Base-by-base conservation (phyloP, 1,140 invertebrate species). In the Cotesia typhae region DNA sequence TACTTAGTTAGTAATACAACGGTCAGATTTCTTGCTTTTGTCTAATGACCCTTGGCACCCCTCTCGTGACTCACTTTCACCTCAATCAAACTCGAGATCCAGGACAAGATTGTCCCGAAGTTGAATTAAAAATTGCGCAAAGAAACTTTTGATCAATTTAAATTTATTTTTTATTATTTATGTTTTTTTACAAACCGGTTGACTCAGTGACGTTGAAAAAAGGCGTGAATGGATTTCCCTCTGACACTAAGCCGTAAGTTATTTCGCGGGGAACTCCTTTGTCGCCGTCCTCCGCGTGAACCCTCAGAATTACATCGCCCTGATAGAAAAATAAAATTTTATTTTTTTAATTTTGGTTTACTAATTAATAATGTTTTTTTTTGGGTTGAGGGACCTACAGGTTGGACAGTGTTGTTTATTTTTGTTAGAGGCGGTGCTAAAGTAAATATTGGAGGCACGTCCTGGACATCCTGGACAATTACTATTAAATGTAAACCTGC, bases 251-350 rank as follows among this genome's bases (percentile, higher is more conserved):
- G 9, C 93, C 93, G 78, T 96, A 96, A 81, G 92, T 90, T 53
- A 96, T 91, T 77, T 92, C 91, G 57, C 94, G 89, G 3, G 94
- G 94, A 53, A 92, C 92, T 1, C 94, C 94, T 82, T 93, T 93
- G 81, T 96, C 95, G 2, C 95, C 95, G 83, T 97, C 95, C 84
- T 95, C 92, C n/a, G 95, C 95, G 74, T 91, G 90, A 1, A 97
- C 93, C 84, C 90, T 90, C 12, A 94, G 80, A 72, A 93, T 83
- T 10, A 88, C 75, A 51, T 90, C 89, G 6, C 90, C 91, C 92
- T 93, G 74, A 59, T 59, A 71, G 55, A 60, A 28, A 57, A 67
- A 41, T 65, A 67, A 47, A 52, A 20, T n/a, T 41, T 66, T n/a
- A 67, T 41, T 41, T 53, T 57, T 28, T 12, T 68, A 47, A 2